Base-by-base conservation (phyloP, 2,113 vertebrate genomes). In the Scomber japonicus region DNA sequence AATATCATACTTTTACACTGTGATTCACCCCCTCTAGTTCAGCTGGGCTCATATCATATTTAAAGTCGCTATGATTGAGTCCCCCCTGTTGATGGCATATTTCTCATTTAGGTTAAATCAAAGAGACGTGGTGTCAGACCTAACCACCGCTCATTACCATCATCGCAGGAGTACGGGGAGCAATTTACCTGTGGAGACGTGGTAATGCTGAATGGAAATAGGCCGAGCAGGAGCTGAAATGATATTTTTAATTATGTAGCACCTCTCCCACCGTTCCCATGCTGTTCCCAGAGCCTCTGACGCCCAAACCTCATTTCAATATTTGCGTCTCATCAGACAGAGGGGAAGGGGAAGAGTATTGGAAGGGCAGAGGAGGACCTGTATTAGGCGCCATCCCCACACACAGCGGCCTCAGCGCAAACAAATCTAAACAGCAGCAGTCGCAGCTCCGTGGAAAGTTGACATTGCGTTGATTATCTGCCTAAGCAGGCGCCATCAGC, bases 51-150 rank as follows among this genome's bases (percentile, higher is more conserved):
- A 69, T 88, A 93, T 91, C 89, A 91, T 89, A 90, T 90, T 87
- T 92, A 89, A 88, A 91, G 81, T 82, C 70, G n/a, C 62, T 61
- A 76, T 93, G 88, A 95, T 91, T 91, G 90, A 88, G 78, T 70
- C 80, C 84, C 81, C 78, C 55, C 81, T 44, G 66, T 76, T 80
- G 86, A 90, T 91, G 90, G 93, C 90, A 92, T 90, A 89, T 92
- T 94, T 94, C 90, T 94, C 93, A 93, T 94, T 94, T 89, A 75
- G 77, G 85, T 85, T 88, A 91, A 94, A 95, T 93, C 87, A 94
- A 91, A 78, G 82, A 88, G 92, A 89, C 85, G 85, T 94, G 94
- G 88, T 91, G 84, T 85, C 78, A 84, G 83, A 77, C 87, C 91
- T 90, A 91, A 92, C 90, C 89, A 75, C 73, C 48, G 70, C 89